Base-by-base conservation (phyloP, 2,797 vertebrate genomes). In the Alauda arvensis region DNA sequence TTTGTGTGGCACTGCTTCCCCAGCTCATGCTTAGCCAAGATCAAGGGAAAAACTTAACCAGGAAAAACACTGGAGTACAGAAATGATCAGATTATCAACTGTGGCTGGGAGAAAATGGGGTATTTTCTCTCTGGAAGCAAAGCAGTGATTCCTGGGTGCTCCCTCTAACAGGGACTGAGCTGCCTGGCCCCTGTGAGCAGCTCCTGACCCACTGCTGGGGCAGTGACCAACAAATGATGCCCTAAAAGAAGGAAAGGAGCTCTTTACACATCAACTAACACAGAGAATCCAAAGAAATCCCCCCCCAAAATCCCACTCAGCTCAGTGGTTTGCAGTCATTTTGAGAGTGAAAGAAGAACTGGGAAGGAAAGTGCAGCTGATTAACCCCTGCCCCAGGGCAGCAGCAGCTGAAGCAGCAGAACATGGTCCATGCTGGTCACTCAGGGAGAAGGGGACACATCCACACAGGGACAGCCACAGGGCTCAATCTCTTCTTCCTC, bases 401-500 rank as follows among this genome's bases (percentile, higher is more conserved):
- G 57, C 37, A 34, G 74, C 6, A 77, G 31, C 52, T 63, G 48
- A 51, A n/a, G 3, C 75, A 66, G 65, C 4, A 68, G 33, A 49
- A 49, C 7, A 1, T 6, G 60, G 28, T 8, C 53, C 34, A 1
- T 17, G 24, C 49, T 2, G 34, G 66, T 39, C 48, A 42, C 1
- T 5, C 1, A 18, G 31, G 48, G 59, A 86, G 42, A 39, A 69
- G 72, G 43, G 40, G 53, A 48, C 52, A 66, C 2, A 0, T 7
- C 28, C 3, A 2, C 13, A 42, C 2, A 3, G 55, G 39, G 75
- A 79, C 62, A 61, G 78, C 69, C 46, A 18, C 8, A 1, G 57
- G 67, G 66, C 82, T 81, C 86, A 79, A 77, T 76, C 92, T 90
- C 80, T 53, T 90, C 80, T 53, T 80, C 90, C 74, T 78, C 20